These are phyloP conservation scores for Microctenopoma lineatum DNA, from an alignment of 2,797 vertebrate species.

Conservation along the genomic window DNA sequence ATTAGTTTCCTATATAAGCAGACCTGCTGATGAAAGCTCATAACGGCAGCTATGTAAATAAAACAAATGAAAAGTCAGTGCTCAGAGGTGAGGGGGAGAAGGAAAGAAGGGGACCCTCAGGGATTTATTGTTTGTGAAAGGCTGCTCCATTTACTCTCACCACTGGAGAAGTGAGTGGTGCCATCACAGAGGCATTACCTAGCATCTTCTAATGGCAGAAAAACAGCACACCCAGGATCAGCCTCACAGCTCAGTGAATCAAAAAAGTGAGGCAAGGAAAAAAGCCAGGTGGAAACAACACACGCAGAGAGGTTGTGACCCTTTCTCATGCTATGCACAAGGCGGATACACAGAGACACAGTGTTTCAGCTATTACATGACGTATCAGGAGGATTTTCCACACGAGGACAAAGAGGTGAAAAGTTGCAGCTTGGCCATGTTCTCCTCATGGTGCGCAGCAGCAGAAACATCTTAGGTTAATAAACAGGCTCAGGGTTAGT, in stretches of 20 bases:
- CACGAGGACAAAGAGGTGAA: slow-evolving; percentile 85
- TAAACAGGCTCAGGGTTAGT: slow-evolving; percentile 60
- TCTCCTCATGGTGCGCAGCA: slow-evolving; percentile 60
- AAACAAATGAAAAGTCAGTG: slow-evolving; percentile 81
- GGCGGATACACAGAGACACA: slow-evolving; percentile 39
- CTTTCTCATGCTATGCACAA: slow-evolving; percentile 55
- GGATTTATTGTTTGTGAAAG: slow-evolving; percentile 82
- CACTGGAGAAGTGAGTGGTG: slow-evolving; percentile 72
- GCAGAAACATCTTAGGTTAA: slow-evolving; percentile 72
- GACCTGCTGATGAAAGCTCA: slow-evolving; percentile 80
- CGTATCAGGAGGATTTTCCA: slow-evolving; percentile 86
- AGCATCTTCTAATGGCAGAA: slow-evolving; percentile 66
- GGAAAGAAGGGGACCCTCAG: slow-evolving; percentile 60
- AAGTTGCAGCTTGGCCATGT: slow-evolving; percentile 72
- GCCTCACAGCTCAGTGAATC: slow-evolving; percentile 54
- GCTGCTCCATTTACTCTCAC: slow-evolving; percentile 82
- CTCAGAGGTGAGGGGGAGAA: slow-evolving; percentile 69
- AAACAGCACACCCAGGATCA: slow-evolving; percentile 42
- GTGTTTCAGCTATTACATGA: slow-evolving; percentile 81
- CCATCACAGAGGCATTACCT: slow-evolving; percentile 72
- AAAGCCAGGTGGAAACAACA: slow-evolving; percentile 44
- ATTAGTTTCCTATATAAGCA: slow-evolving; percentile 81
- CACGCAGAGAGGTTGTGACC: slow-evolving; percentile 47
- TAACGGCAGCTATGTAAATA: slow-evolving; percentile 82
- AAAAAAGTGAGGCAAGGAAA: slow-evolving; percentile 44